Conservation (phyloP, 2,888 invertebrate genomes). For the Synergus gifuensis region DNA sequence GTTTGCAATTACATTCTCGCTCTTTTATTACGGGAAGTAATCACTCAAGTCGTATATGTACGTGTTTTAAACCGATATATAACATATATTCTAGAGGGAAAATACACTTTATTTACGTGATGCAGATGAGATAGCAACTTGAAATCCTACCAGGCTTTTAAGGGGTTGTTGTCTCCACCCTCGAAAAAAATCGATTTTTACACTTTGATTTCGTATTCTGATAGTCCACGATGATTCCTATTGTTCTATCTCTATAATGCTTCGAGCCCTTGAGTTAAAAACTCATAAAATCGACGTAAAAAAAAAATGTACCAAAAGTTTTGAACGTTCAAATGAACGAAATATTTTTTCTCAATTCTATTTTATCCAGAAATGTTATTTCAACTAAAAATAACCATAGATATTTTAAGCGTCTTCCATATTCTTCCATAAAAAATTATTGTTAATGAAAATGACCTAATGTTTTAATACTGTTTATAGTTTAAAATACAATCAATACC, state of each 20-base stretch:
- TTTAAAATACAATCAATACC: no score
- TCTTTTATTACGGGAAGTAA: conserved; percentile 12
- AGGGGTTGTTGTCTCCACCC: neutral
- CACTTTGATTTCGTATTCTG: neutral
- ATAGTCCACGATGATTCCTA: neutral
- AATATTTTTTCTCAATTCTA: no score
- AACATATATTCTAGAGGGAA: neutral
- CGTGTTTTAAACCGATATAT: neutral
- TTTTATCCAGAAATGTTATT: no score
- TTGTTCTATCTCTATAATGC: neutral
- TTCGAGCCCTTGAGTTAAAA: neutral
- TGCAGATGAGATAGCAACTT: neutral
- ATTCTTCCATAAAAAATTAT: no score
- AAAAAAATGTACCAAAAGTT: no score
- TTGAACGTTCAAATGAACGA: no score
- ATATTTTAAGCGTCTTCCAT: no score
- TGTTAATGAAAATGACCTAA: no score
- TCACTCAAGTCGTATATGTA: conserved; percentile 4
- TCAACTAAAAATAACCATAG: no score
- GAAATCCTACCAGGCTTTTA: neutral
- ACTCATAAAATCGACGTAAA: neutral
- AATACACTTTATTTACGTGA: neutral
- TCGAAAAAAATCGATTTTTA: conserved; percentile 1
- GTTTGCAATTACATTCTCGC: conserved; percentile 12
- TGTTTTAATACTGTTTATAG: no score